Conservation (phyloP, 2,797 vertebrate species). For the Sebastes miniatus region DNA sequence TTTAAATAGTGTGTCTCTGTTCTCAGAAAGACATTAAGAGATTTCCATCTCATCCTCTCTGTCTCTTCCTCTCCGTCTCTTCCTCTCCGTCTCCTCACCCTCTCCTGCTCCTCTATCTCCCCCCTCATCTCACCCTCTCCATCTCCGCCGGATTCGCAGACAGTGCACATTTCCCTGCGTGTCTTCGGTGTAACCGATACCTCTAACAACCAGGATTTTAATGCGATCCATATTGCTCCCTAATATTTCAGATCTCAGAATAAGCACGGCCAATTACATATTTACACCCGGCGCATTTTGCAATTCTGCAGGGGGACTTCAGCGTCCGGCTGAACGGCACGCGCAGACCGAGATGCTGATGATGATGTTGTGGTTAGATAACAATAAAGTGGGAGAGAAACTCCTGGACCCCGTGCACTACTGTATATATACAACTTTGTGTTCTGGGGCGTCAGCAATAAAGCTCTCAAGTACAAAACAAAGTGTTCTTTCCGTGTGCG, state of each 20-base stretch:
- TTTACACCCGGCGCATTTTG: conserved; percentile 84
- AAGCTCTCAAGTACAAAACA: conserved; percentile 71
- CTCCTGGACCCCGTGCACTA: conserved; percentile 61
- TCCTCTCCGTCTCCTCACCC: conserved; percentile 71
- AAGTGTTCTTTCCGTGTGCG: conserved; percentile 72
- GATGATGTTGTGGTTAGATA: conserved; percentile 73
- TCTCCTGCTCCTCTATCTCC: conserved; percentile 60
- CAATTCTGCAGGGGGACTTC: conserved; percentile 76
- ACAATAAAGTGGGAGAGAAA: conserved; percentile 75
- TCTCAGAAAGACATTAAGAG: conserved; percentile 89
- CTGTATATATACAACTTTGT: conserved; percentile 68
- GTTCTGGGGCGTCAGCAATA: conserved; percentile 79
- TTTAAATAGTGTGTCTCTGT: conserved; percentile 95
- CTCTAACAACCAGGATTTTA: conserved; percentile 83
- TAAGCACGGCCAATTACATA: conserved; percentile 84
- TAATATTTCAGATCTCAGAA: conserved; percentile 84
- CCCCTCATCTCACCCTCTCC: conserved; percentile 66
- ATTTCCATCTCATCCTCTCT: conserved; percentile 85
- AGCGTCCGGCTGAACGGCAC: conserved; percentile 49
- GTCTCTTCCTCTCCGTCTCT: neutral
- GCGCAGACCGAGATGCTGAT: conserved; percentile 71
- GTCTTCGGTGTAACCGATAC: conserved; percentile 82
- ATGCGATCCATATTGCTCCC: conserved; percentile 82
- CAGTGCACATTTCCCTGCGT: conserved; percentile 86
- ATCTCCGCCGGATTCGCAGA: conserved; percentile 86